Evolutionary conservation across 2,888 invertebrate species (phyloP).

Genomic region (Sarcophaga subvicina): DNA sequence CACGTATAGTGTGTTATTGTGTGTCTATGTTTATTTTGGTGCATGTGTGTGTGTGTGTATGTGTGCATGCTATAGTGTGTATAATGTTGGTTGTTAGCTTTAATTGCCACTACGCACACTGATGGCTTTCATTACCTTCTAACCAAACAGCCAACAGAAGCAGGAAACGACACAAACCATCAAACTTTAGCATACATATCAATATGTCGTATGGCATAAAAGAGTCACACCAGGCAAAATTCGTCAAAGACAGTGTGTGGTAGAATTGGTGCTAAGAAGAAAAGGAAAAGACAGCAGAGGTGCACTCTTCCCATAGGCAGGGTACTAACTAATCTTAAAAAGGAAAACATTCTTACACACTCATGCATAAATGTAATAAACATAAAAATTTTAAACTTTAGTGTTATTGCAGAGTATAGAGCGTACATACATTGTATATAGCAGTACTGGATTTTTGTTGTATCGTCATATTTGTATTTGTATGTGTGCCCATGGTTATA

Average conservation of each 20-base stretch:
- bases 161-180: conserved; percentile 18
- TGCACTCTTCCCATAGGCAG: not conserved
- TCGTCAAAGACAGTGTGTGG: not conserved
- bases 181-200: conserved; percentile 32
- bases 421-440: too few relatives aligned
- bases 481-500: conserved; percentile 38
- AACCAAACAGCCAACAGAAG: not conserved
- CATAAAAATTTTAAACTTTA: not conserved
- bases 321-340: too few relatives aligned
- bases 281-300: not conserved
- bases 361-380: too few relatives aligned
- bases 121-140: not conserved
- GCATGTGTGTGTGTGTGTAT: not conserved
- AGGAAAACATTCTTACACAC: too few relatives aligned
- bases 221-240: not conserved
- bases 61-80: not conserved
- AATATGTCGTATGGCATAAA: conserved; percentile 14
- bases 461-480: not conserved
- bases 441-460: conserved; percentile 34
- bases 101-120: conserved; percentile 36
- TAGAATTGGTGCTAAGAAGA: not conserved
- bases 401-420: not conserved
- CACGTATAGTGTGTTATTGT: not conserved
- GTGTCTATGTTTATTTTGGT: not conserved
- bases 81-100: conserved; percentile 30